Conservation (phyloP, 1,140 invertebrate species). For the Conus betulinus region DNA sequence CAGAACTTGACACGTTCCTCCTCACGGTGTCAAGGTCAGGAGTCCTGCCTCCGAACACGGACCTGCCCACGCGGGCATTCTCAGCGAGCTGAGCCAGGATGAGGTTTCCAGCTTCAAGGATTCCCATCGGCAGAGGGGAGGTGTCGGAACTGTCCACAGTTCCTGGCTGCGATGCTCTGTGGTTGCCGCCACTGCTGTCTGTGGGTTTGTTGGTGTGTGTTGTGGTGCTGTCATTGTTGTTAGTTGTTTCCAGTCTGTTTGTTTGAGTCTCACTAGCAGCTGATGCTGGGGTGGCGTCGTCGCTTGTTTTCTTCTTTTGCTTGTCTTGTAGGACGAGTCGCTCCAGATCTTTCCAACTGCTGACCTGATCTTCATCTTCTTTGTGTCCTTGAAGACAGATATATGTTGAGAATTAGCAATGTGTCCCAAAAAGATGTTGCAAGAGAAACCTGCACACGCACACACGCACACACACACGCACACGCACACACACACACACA, state of each 20-base stretch:
- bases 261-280: not conserved
- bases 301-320: not conserved
- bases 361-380: constrained; percentile 1
- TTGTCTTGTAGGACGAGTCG: constrained; percentile 5
- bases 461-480: no score
- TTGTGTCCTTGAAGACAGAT: not conserved
- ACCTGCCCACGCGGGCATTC: constrained; percentile 9
- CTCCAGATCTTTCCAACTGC: constrained; percentile 32
- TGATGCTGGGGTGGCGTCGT: not conserved
- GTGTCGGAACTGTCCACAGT: not conserved
- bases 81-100: constrained; percentile 11
- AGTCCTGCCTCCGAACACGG: not conserved
- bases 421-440: no score
- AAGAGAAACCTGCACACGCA: no score
- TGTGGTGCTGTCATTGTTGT: not conserved
- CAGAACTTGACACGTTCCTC: not conserved
- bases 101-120: not conserved
- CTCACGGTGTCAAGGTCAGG: not conserved
- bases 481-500: no score
- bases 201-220: no score
- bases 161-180: no score
- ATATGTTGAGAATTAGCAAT: no score
- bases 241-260: not conserved
- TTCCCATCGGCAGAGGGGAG: not conserved
- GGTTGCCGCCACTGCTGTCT: no score